These are phyloP conservation scores for Neostethus bicornis DNA, from an alignment of 2,797 vertebrate species.

Conservation along the genomic window DNA sequence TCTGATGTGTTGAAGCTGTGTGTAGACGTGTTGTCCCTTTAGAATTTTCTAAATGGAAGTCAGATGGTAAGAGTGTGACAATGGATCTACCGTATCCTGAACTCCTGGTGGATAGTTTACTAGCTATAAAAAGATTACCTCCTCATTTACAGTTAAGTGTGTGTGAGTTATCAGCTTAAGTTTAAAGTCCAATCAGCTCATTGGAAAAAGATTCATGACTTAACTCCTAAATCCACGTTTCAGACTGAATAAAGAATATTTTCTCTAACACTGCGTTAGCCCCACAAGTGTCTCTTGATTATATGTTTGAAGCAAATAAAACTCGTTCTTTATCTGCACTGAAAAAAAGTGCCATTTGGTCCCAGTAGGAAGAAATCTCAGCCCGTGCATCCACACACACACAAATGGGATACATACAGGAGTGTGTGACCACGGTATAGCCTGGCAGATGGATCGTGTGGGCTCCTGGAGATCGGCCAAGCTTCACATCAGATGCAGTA, in stretches of 20 bases:
- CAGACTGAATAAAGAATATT: background rate
- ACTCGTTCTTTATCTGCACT: background rate
- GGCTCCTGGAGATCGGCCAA: slow-evolving; percentile 38
- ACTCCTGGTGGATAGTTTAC: background rate
- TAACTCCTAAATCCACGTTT: background rate
- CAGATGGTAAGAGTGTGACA: slow-evolving; percentile 21
- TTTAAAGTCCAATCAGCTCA: too few species aligned
- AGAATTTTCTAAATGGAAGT: slow-evolving; percentile 20
- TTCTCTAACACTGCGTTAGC: background rate
- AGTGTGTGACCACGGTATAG: slow-evolving; percentile 20
- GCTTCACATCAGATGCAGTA: slow-evolving; percentile 15
- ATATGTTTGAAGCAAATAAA: background rate
- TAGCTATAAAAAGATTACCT: background rate
- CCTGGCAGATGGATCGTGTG: slow-evolving; percentile 46
- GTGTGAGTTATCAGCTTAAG: background rate
- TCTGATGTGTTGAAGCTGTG: background rate
- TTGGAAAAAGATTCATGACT: background rate
- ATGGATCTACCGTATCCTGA: background rate
- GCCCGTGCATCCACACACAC: slow-evolving; percentile 3
- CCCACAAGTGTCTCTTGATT: background rate
- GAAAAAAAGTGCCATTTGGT: slow-evolving; percentile 34
- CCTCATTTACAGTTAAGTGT: too few species aligned
- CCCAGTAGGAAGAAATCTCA: background rate
- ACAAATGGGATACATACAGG: background rate
- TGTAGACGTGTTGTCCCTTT: slow-evolving; percentile 27